Conservation (phyloP, 2,113 vertebrate genomes). For the Strix aluco region DNA sequence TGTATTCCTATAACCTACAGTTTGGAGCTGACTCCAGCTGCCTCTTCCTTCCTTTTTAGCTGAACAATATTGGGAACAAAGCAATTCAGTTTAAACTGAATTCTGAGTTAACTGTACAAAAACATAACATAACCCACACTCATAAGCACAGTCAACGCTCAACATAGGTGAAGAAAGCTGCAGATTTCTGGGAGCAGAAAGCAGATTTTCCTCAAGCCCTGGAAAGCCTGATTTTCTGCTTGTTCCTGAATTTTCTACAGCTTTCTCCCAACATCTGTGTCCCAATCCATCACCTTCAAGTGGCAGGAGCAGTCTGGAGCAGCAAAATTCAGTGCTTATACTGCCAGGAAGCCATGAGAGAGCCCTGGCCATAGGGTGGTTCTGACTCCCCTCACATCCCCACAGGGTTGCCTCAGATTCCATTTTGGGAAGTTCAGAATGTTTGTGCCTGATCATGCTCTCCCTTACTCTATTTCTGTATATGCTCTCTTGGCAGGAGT, state of each 20-base stretch:
- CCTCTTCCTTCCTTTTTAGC: constrained; percentile 12
- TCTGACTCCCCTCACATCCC: not conserved
- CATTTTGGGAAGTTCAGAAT: not conserved
- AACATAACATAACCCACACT: not conserved
- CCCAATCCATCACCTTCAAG: not conserved
- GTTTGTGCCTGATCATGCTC: not conserved
- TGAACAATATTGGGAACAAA: not conserved
- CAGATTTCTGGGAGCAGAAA: not conserved
- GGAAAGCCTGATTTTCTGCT: not conserved
- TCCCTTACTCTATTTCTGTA: not conserved
- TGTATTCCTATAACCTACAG: not conserved
- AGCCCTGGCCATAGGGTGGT: not conserved
- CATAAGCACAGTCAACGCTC: not conserved
- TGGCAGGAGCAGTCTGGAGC: not conserved
- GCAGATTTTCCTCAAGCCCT: not conserved
- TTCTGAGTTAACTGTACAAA: not conserved
- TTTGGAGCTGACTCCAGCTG: not conserved
- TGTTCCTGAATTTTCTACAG: not conserved
- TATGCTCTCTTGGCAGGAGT: not conserved
- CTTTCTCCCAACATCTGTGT: not conserved
- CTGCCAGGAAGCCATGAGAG: not conserved
- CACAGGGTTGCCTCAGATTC: not conserved
- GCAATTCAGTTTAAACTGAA: not conserved
- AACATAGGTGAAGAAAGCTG: not conserved
- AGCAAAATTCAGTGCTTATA: not conserved